Conservation (phyloP, 2,113 vertebrate species). For the Acrocephalus arundinaceus region DNA sequence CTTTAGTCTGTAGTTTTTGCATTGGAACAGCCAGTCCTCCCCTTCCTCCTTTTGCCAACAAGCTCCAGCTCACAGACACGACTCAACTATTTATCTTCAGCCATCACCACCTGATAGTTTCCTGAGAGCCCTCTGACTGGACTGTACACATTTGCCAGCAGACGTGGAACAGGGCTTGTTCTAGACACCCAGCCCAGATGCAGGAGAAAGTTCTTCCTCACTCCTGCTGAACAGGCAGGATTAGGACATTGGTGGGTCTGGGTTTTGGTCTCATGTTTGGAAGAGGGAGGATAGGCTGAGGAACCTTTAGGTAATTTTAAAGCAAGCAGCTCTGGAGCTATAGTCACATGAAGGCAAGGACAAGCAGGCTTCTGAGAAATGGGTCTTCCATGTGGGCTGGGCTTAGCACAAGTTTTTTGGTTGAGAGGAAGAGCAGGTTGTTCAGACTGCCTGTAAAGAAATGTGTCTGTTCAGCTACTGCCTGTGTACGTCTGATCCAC, state of each 20-base stretch:
- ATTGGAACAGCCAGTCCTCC: neutral
- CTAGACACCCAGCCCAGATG: neutral
- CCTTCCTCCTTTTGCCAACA: slow-evolving; percentile 1
- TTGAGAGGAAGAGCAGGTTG: neutral
- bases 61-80: neutral
- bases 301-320: neutral
- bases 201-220: neutral
- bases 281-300: neutral
- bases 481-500: neutral
- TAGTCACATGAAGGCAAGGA: neutral
- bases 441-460: neutral
- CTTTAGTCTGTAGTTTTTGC: neutral
- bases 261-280: neutral
- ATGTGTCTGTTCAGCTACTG: neutral
- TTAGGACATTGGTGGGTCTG: neutral
- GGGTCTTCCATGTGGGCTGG: neutral
- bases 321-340: neutral
- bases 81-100: neutral
- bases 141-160: neutral
- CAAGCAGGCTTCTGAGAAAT: neutral
- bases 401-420: neutral
- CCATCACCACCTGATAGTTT: neutral
- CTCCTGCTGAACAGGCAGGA: neutral
- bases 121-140: neutral
- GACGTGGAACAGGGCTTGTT: neutral